These are phyloP conservation scores for Isichthys henryi DNA, from an alignment of 2,113 vertebrate genomes.

Conservation along the genomic window DNA sequence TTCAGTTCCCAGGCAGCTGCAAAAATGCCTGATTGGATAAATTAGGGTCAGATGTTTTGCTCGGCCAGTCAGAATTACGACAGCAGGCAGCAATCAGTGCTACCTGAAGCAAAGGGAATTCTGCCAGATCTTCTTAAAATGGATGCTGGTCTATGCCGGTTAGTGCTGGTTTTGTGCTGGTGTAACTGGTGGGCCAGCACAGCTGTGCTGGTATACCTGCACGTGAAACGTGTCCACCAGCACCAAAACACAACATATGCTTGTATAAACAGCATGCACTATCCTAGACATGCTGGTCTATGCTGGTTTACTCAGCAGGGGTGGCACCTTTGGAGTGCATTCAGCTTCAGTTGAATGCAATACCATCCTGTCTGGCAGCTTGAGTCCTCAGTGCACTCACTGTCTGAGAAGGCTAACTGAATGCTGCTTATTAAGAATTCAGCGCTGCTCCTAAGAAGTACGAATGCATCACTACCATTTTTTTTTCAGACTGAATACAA, in stretches of 20 bases:
- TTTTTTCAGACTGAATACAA: not conserved
- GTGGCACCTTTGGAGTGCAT: not conserved
- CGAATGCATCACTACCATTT: not conserved
- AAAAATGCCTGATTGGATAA: not conserved
- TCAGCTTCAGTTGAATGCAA: not conserved
- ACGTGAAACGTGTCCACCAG: not conserved
- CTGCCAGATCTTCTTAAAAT: not conserved
- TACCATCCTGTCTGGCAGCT: not conserved
- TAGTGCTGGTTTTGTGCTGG: not conserved
- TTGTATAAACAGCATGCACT: not conserved
- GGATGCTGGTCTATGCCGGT: not conserved
- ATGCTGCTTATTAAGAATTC: not conserved
- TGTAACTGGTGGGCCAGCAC: not conserved
- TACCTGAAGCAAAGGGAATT: not conserved
- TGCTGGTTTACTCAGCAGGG: not conserved
- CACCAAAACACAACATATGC: not conserved
- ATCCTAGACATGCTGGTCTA: no score
- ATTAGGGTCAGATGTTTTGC: not conserved
- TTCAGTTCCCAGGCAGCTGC: not conserved
- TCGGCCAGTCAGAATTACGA: not conserved
- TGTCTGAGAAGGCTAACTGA: not conserved
- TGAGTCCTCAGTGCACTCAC: not conserved
- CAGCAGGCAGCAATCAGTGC: not conserved
- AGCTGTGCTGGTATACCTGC: not conserved
- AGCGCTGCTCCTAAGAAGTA: not conserved